These are phyloP conservation scores for Datnioides undecimradiatus DNA, from an alignment of 2,113 vertebrate species.

Conservation along the genomic window DNA sequence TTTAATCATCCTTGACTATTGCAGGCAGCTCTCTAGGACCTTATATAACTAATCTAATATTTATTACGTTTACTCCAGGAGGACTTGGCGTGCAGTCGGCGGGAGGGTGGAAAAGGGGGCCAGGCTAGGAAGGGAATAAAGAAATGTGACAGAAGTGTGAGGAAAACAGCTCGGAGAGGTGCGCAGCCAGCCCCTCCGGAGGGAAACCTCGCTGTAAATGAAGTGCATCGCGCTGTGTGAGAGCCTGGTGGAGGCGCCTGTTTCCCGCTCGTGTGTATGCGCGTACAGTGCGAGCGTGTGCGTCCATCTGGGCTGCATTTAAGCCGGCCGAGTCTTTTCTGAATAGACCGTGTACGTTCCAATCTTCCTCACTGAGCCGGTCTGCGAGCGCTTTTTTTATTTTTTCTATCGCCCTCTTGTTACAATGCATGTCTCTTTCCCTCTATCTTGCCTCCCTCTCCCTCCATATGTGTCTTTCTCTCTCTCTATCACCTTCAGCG, in stretches of 20 bases:
- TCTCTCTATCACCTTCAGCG: constrained; percentile 79
- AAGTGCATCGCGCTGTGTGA: constrained; percentile 59
- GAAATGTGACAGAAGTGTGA: constrained; percentile 64
- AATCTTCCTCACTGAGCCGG: constrained; percentile 52
- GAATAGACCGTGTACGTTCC: constrained; percentile 57
- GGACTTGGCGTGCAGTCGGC: constrained; percentile 28
- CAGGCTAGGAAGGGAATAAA: constrained; percentile 38
- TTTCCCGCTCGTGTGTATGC: constrained; percentile 42
- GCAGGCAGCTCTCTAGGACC: constrained; percentile 50
- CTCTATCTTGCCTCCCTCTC: constrained; percentile 51
- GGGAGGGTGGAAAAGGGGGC: not conserved
- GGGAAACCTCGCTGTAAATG: constrained; percentile 67
- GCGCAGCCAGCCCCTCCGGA: constrained; percentile 47
- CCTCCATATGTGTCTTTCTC: constrained; percentile 69
- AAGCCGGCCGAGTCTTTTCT: constrained; percentile 39
- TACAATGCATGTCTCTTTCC: constrained; percentile 61
- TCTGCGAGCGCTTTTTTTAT: constrained; percentile 19
- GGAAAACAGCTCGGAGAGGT: constrained; percentile 63
- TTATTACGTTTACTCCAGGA: constrained; percentile 53
- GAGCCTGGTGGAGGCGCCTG: constrained; percentile 18
- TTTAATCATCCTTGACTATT: constrained; percentile 45
- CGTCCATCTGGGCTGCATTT: constrained; percentile 65
- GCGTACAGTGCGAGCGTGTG: constrained; percentile 31
- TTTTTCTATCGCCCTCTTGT: constrained; percentile 47
- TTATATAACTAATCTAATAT: constrained; percentile 73